phyloP scores from a whole-genome alignment of 2,113 vertebrate species.

The Gobius niger region DNA sequence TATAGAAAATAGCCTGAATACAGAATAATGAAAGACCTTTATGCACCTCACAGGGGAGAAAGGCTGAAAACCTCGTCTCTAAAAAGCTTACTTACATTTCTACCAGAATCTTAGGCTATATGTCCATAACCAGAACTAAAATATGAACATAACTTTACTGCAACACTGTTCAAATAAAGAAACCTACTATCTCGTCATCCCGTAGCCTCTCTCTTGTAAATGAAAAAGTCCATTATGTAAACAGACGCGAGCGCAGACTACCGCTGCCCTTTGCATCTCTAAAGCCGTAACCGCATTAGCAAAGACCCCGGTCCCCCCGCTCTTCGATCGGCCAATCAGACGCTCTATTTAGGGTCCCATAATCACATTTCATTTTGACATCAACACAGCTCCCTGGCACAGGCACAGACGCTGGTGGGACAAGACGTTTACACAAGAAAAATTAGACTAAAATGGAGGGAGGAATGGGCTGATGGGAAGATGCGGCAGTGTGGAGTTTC shows the following conservation, averaged over 20 bases:
- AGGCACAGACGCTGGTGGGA: slow-evolving; percentile 7
- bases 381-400: slow-evolving; percentile 48
- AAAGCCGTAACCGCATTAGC: slow-evolving; percentile 46
- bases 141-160: no score
- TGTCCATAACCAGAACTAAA: no score
- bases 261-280: slow-evolving; percentile 48
- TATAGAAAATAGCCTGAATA: no score
- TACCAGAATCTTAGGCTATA: no score
- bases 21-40: no score
- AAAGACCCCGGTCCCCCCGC: slow-evolving; percentile 40
- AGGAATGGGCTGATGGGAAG: slow-evolving; percentile 9
- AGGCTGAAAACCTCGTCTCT: no score
- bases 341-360: slow-evolving; percentile 43
- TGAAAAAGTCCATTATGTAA: neutral
- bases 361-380: slow-evolving; percentile 63
- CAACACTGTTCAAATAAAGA: neutral
- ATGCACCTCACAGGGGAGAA: no score
- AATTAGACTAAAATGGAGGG: slow-evolving; percentile 17
- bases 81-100: no score
- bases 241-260: slow-evolving; percentile 14
- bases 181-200: neutral
- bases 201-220: neutral
- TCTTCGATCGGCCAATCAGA: slow-evolving; percentile 56
- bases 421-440: slow-evolving; percentile 11
- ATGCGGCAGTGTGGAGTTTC: slow-evolving; percentile 40